Evolutionary conservation across 1,140 invertebrate species (phyloP).

Genomic region (Leucophenga varia): DNA sequence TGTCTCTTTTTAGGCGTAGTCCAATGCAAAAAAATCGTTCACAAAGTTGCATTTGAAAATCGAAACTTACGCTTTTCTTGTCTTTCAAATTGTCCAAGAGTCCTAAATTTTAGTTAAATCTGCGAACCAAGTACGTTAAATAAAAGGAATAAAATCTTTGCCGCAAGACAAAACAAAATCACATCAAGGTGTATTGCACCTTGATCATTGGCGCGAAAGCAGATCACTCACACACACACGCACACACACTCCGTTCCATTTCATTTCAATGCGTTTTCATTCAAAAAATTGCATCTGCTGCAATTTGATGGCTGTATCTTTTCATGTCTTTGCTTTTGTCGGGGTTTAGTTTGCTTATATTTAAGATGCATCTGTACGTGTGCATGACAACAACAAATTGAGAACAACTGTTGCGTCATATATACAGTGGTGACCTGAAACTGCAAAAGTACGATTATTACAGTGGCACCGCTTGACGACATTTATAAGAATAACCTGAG

Average conservation of each 20-base stretch:
- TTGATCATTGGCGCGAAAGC: constrained; percentile 9
- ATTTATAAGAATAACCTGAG: too few species aligned
- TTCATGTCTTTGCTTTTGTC: not conserved
- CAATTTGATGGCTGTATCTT: too few species aligned
- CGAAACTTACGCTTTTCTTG: constrained; percentile 15
- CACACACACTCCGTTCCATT: not conserved
- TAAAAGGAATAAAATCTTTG: constrained; percentile 9
- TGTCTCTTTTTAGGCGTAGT: too few species aligned
- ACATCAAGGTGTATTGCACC: constrained; percentile 12
- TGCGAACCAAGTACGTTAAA: too few species aligned
- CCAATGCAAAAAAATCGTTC: constrained; percentile 23
- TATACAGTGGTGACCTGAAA: too few species aligned
- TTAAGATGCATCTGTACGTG: too few species aligned
- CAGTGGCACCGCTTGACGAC: too few species aligned
- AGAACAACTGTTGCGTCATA: too few species aligned
- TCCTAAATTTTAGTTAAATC: not conserved
- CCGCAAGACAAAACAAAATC: constrained; percentile 3
- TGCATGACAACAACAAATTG: too few species aligned
- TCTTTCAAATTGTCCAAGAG: not conserved
- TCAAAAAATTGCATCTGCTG: constrained; percentile 13
- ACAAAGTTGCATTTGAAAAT: constrained; percentile 13
- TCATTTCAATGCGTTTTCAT: not conserved
- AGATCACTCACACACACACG: not conserved
- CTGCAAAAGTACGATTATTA: too few species aligned
- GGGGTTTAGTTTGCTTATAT: not conserved